phyloP scores from a whole-genome alignment of 2,797 vertebrate species.

The Myiothlypis chrysogaster region DNA sequence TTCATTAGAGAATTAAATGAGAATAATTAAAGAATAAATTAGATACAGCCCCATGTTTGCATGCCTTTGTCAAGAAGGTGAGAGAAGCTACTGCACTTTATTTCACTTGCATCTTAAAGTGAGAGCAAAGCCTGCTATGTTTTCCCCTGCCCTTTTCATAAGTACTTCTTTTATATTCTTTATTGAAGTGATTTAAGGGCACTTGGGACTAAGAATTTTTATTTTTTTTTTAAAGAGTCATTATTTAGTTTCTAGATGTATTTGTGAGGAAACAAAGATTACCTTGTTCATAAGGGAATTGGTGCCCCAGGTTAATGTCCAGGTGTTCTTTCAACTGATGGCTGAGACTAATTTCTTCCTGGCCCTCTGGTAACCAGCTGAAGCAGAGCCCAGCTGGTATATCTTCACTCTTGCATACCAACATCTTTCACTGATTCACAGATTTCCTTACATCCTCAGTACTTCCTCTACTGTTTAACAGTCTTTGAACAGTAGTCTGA shows the following conservation, averaged over 20 bases:
- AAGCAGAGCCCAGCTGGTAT: slow-evolving; percentile 72
- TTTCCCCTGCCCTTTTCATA: background rate
- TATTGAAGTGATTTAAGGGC: slow-evolving; percentile 44
- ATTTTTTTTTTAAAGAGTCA: slow-evolving; percentile 34
- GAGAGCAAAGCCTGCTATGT: background rate
- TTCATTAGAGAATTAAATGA: background rate
- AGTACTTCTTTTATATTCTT: background rate
- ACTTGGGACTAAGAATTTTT: slow-evolving; percentile 21
- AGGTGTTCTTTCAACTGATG: slow-evolving; percentile 78
- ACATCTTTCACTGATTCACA: slow-evolving; percentile 78
- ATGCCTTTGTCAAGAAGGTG: background rate
- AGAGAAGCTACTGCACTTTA: background rate
- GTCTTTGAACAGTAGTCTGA: slow-evolving; percentile 48
- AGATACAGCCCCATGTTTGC: background rate
- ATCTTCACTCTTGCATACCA: slow-evolving; percentile 76
- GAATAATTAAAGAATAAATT: background rate
- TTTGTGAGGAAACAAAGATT: slow-evolving; percentile 76
- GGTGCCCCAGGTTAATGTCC: slow-evolving; percentile 77
- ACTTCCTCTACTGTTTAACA: slow-evolving; percentile 67
- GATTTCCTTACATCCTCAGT: slow-evolving; percentile 71
- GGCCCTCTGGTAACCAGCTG: slow-evolving; percentile 77
- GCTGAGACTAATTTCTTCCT: slow-evolving; percentile 83
- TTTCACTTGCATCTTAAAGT: background rate
- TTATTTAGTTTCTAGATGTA: slow-evolving; percentile 69
- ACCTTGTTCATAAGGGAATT: slow-evolving; percentile 74